Percentiles rank a stretch among this genome's conserved stretches.
These are phyloP conservation scores for Penaeus japonicus DNA, from an alignment of 1,140 invertebrate genomes.

Conservation along the genomic window DNA sequence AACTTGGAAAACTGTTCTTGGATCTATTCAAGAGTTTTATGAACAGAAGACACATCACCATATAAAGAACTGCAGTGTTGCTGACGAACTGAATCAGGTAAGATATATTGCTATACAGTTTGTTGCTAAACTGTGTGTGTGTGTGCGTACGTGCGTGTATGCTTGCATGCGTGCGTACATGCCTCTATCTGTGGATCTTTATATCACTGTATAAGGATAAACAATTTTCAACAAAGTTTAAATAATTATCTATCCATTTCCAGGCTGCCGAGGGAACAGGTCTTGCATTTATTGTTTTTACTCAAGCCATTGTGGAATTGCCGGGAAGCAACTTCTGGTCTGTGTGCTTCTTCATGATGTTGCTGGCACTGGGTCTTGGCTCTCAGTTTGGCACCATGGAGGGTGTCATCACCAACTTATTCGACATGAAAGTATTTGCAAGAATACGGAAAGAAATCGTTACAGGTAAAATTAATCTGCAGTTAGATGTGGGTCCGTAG, in stretches of 20 bases:
- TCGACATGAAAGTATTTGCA: constrained; percentile 66
- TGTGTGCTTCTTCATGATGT: constrained; percentile 91
- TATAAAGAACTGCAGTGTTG: constrained; percentile 56
- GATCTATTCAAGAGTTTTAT: constrained; percentile 16
- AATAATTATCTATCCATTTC: not conserved
- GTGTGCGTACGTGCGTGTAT: not conserved
- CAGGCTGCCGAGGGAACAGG: constrained; percentile 89
- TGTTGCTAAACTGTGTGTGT: not conserved
- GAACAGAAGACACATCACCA: constrained; percentile 53
- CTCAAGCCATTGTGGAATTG: constrained; percentile 81
- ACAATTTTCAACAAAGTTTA: not conserved
- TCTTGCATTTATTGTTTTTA: constrained; percentile 74
- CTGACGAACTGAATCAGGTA: constrained; percentile 56
- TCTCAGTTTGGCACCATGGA: constrained; percentile 74
- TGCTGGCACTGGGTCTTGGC: constrained; percentile 86
- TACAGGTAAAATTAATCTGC: constrained; percentile 60
- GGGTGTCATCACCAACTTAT: constrained; percentile 68
- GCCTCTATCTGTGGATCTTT: not conserved
- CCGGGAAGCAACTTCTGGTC: constrained; percentile 92
- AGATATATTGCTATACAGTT: not conserved
- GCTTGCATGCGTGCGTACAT: not conserved
- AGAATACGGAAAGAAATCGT: constrained; percentile 65
- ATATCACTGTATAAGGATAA: not conserved
- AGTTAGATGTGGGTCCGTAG: not conserved
- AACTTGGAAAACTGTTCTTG: not conserved